These are phyloP conservation scores for Brachionus calyciflorus DNA, from an alignment of 1,140 invertebrate species.

Conservation along the genomic window DNA sequence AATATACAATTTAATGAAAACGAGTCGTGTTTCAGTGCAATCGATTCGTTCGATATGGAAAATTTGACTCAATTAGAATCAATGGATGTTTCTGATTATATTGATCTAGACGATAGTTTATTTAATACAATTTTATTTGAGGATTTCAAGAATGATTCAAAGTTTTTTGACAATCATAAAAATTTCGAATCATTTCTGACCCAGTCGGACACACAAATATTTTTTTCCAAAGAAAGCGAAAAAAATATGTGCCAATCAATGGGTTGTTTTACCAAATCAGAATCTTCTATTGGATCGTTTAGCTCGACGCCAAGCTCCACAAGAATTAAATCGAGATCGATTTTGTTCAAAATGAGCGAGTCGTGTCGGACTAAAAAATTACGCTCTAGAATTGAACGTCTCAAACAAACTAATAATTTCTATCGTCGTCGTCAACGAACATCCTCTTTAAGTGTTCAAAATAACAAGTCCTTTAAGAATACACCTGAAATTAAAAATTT, in stretches of 20 bases:
- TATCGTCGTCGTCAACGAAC: conserved; percentile 10
- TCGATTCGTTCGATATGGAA: not conserved
- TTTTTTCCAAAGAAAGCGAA: not conserved
- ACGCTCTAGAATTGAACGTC: not conserved
- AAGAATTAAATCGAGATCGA: not conserved
- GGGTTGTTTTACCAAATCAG: not conserved
- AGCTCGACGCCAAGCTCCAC: not conserved
- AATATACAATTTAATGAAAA: conserved; percentile 6
- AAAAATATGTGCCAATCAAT: conserved; percentile 1
- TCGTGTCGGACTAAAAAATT: not conserved
- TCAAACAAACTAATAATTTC: conserved; percentile 19
- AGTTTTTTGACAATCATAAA: not conserved
- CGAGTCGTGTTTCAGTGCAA: not conserved
- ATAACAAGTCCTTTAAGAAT: not conserved
- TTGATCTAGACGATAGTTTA: not conserved
- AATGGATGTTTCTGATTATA: conserved; percentile 3
- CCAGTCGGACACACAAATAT: not conserved
- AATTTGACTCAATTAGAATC: not conserved
- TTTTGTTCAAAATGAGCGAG: not conserved
- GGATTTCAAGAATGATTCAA: not conserved
- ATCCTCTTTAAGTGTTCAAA: not conserved
- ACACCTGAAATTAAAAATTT: not conserved
- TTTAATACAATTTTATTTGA: conserved; percentile 24
- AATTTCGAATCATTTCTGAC: not conserved
- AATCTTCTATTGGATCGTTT: not conserved